Conservation (phyloP, 2,113 vertebrate genomes). For the Perca fluviatilis region DNA sequence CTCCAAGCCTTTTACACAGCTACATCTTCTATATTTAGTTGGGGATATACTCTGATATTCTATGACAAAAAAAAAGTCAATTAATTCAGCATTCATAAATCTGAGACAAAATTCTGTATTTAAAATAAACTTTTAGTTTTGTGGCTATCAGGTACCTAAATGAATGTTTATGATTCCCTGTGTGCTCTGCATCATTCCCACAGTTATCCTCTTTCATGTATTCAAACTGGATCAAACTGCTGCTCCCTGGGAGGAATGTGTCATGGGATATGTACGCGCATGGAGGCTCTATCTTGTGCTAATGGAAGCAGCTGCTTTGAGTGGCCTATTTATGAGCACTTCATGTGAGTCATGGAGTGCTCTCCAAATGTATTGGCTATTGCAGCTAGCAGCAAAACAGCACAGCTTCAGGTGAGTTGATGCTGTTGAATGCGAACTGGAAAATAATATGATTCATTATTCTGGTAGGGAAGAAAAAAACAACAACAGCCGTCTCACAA, state of each 20-base stretch:
- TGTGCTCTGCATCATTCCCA: slow-evolving; percentile 38
- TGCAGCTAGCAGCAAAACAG: slow-evolving; percentile 39
- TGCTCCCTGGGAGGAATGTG: slow-evolving; percentile 63
- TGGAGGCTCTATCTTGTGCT: slow-evolving; percentile 40
- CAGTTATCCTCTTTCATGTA: slow-evolving; percentile 61
- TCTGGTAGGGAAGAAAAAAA: neutral
- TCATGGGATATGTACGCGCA: slow-evolving; percentile 68
- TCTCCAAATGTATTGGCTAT: slow-evolving; percentile 37
- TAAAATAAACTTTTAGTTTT: neutral
- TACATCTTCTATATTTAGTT: too few relatives aligned
- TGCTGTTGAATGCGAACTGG: slow-evolving; percentile 20
- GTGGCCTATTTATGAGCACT: slow-evolving; percentile 61
- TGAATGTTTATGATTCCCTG: slow-evolving; percentile 11
- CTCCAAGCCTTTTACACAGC: too few relatives aligned
- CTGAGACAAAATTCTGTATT: neutral
- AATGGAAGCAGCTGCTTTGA: slow-evolving; percentile 62
- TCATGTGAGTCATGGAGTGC: slow-evolving; percentile 52
- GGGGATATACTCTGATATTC: too few relatives aligned
- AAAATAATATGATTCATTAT: slow-evolving; percentile 30
- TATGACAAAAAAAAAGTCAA: neutral
- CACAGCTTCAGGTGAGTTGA: slow-evolving; percentile 47
- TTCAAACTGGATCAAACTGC: slow-evolving; percentile 46
- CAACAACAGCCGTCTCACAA: neutral
- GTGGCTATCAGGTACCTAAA: neutral
- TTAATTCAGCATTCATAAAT: neutral